These are phyloP conservation scores for Menura novaehollandiae DNA, from an alignment of 2,113 vertebrate genomes.

Conservation along the genomic window DNA sequence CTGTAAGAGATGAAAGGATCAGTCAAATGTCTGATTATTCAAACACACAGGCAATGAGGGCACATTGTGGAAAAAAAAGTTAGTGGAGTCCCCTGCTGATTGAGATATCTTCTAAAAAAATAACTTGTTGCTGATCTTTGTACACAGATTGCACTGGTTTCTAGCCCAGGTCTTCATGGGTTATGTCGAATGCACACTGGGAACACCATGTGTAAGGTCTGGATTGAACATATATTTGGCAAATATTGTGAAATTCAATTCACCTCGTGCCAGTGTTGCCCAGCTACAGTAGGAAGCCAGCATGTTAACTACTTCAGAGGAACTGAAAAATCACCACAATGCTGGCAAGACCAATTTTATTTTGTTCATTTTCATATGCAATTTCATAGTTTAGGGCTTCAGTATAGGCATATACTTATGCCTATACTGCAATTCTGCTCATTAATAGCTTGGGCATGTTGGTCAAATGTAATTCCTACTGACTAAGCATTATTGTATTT, in stretches of 20 bases:
- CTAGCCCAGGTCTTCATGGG: slow-evolving; percentile 67
- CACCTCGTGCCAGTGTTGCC: slow-evolving; percentile 79
- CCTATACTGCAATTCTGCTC: background rate
- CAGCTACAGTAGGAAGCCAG: slow-evolving; percentile 66
- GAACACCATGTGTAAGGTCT: slow-evolving; percentile 71
- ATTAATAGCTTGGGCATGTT: background rate
- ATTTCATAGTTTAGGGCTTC: background rate
- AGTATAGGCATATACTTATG: background rate
- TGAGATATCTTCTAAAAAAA: slow-evolving; percentile 85
- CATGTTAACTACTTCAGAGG: background rate
- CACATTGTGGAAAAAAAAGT: slow-evolving; percentile 46
- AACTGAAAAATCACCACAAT: background rate
- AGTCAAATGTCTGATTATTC: slow-evolving; percentile 79
- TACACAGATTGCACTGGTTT: slow-evolving; percentile 33
- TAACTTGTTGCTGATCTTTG: slow-evolving; percentile 58
- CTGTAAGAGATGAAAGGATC: slow-evolving; percentile 80
- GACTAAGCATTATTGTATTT: background rate
- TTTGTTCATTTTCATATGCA: background rate
- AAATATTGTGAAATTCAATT: slow-evolving; percentile 56
- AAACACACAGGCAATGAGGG: slow-evolving; percentile 69
- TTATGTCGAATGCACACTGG: slow-evolving; percentile 75
- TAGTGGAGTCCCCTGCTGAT: slow-evolving; percentile 81
- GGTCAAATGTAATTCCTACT: background rate
- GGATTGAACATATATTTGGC: slow-evolving; percentile 81
- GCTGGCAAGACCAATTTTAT: background rate